Base-by-base conservation (phyloP, 1,140 invertebrate species). In the Drosophila cardini region DNA sequence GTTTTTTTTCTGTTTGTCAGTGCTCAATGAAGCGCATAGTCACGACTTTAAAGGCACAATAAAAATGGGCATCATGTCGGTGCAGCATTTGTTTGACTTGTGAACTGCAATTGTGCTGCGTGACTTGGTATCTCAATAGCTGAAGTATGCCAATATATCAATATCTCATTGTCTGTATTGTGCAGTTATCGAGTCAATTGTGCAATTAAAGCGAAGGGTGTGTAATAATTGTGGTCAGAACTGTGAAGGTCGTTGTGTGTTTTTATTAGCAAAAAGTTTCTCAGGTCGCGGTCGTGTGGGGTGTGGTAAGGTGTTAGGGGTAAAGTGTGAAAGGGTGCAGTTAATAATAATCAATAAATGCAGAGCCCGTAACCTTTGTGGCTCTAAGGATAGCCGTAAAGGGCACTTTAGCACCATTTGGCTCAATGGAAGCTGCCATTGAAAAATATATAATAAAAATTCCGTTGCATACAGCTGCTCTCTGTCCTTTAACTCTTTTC, bases 311-410 rank as follows among this genome's bases (percentile, higher is more conserved):
- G 6, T 1, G 16, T 3, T 9, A 32, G 1, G 8, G 30, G 30
- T 16, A n/a, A 61, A 50, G 34, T 34, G 11, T 9, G 16, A 10
- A 18, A 15, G 43, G 30, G 50, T 50, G 45, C 76, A 76, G 83
- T 83, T 86, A 89, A 89, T 86, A 86, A 82, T 86, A 87, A 89
- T 87, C 80, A 76, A 87, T 87, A 87, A 55, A 65, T 62, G 57
- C 65, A 69, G 40, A 69, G 76, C 72, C 76, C 68, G 72, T 79
- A 86, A 87, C 84, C 83, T 89, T 87, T 80, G 55, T 45, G 43
- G 9, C 53, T 16, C 50, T 30, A 18, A 64, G 32, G 60, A 18
- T 61, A 30, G 34, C 65, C 42, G 10, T 30, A 65, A 67, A 58
- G 53, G 62, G 45, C 46, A 46, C 16, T 57, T 57, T 16, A 58